These are phyloP conservation scores for Drosophila mettleri DNA, from an alignment of 2,888 invertebrate species.

Conservation along the genomic window DNA sequence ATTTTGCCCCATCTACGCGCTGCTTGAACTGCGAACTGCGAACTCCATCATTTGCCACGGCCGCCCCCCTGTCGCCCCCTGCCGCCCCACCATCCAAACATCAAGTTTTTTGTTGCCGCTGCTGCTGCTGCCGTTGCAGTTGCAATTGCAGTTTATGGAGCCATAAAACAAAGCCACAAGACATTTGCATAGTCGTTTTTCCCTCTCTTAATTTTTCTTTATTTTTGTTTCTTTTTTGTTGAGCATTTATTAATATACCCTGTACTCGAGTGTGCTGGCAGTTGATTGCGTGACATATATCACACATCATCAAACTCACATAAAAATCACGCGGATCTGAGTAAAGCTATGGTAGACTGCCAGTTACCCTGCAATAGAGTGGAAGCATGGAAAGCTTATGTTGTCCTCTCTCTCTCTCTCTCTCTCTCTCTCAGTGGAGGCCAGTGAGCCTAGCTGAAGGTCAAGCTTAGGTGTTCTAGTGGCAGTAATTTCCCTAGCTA, in stretches of 20 bases:
- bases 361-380: neutral
- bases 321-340: constrained; percentile 36
- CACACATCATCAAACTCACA: constrained; percentile 72
- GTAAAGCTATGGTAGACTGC: neutral
- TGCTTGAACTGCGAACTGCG: constrained; percentile 31
- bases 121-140: constrained; percentile 1
- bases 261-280: constrained; percentile 25
- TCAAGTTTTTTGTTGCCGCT: constrained; percentile 12
- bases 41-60: neutral
- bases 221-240: neutral
- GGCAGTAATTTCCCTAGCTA: neutral
- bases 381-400: neutral
- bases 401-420: neutral
- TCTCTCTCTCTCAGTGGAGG: neutral
- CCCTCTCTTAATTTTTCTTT: neutral
- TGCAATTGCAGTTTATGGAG: constrained; percentile 44
- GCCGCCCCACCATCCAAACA: neutral
- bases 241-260: constrained; percentile 11
- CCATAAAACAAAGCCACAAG: constrained; percentile 65
- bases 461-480: neutral
- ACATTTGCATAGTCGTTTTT: constrained; percentile 54
- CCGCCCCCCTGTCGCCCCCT: neutral
- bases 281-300: constrained; percentile 71
- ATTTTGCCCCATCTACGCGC: constrained; percentile 20
- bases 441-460: too few species aligned